phyloP scores from a whole-genome alignment of 2,113 vertebrate species.

The Pelecanoides urinatrix region DNA sequence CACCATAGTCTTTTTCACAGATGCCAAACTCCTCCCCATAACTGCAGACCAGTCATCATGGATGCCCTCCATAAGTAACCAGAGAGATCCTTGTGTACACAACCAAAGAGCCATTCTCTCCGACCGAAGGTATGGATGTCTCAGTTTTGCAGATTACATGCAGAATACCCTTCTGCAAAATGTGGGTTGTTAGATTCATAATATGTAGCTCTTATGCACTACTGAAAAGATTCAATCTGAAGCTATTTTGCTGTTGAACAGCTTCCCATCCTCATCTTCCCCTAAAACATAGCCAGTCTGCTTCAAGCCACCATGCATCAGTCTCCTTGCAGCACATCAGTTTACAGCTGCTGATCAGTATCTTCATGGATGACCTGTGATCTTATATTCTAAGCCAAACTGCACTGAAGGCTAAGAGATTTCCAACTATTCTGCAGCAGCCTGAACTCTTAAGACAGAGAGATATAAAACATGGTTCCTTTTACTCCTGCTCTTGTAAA shows the following conservation, averaged over 20 bases:
- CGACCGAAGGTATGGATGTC: background rate
- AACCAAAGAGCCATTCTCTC: background rate
- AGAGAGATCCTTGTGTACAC: too few species aligned
- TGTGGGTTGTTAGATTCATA: background rate
- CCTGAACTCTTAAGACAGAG: background rate
- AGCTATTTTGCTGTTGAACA: background rate
- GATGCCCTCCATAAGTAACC: background rate
- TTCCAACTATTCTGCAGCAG: background rate
- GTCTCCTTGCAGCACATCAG: background rate
- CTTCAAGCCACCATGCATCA: background rate
- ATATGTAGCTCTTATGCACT: background rate
- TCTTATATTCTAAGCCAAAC: background rate
- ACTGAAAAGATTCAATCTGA: background rate
- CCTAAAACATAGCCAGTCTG: background rate
- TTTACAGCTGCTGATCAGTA: background rate
- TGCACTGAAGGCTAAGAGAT: background rate
- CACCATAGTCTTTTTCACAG: background rate
- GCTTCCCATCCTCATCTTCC: background rate
- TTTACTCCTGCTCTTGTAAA: background rate
- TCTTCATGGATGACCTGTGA: background rate
- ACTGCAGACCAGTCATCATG: background rate
- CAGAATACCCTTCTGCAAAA: background rate
- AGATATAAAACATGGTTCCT: background rate
- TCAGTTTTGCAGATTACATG: background rate
- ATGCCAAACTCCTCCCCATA: background rate